These are phyloP conservation scores for Globodera ellingtonae DNA, from an alignment of 1,140 invertebrate genomes.

Conservation along the genomic window DNA sequence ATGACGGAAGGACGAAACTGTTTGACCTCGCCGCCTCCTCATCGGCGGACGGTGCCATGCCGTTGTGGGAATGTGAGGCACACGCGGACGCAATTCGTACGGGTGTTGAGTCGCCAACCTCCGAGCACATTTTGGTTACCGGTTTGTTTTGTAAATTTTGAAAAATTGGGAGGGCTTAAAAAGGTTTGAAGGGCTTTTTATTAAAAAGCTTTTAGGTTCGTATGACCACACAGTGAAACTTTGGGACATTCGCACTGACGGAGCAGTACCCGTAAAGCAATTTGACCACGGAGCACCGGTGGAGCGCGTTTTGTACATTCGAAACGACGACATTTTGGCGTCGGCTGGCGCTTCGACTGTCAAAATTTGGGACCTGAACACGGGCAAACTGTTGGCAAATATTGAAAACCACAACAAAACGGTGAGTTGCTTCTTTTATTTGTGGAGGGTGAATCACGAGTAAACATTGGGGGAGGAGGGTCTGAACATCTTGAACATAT, in stretches of 20 bases:
- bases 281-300: slow-evolving; percentile 5
- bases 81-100: slow-evolving; percentile 41
- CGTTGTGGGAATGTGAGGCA: slow-evolving; percentile 34
- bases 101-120: slow-evolving; percentile 21
- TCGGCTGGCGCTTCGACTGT: slow-evolving; percentile 88
- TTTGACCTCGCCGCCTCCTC: slow-evolving; percentile 46
- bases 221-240: slow-evolving; percentile 88
- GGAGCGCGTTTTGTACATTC: not conserved
- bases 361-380: slow-evolving; percentile 87
- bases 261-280: not conserved
- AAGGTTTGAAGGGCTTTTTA: not conserved
- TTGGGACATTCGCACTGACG: slow-evolving; percentile 76
- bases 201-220: slow-evolving; percentile 71
- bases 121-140: slow-evolving; percentile 44
- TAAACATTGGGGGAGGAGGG: slow-evolving; percentile 20
- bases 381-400: slow-evolving; percentile 78
- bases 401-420: slow-evolving; percentile 86
- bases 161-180: not conserved
- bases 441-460: not conserved
- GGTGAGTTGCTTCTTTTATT: slow-evolving; percentile 66
- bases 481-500: not conserved
- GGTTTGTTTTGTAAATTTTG: slow-evolving; percentile 30
- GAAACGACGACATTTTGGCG: slow-evolving; percentile 79
- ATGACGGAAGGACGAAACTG: slow-evolving; percentile 80
- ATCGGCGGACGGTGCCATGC: slow-evolving; percentile 7